Base-by-base conservation (phyloP, 2,888 invertebrate genomes). In the Lepidocyrtinus sp. region DNA sequence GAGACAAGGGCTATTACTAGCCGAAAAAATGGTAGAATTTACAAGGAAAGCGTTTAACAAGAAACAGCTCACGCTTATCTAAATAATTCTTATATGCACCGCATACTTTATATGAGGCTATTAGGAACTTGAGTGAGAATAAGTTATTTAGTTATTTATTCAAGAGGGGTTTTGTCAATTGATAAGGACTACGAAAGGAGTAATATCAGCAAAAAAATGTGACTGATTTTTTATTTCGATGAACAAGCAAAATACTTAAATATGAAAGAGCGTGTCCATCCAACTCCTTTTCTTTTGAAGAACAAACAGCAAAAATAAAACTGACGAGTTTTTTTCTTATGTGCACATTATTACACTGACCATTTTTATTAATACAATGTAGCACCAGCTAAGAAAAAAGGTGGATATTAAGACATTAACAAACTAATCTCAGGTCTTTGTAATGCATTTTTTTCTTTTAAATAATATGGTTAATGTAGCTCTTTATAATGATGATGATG, bases 401-500 rank as follows among this genome's bases (percentile, higher is more conserved):
- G 82, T 78, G 77, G 71, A 81, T 81, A 83, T 84, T 83, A 85
- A 85, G 84, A 85, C 85, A 84, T 84, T 84, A 84, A 83, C 83
- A 84, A 85, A 85, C 82, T 84, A 84, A 84, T 84, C 82, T 85
- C 81, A 80, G 77, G 79, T 80, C 80, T 83, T 79, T 73, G 69
- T 61, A 69, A 76, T 81, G 68, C n/a, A n/a, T n/a, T 81, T 76
- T 77, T 82, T 73, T 74, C 77, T 73, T 78, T 74, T 63, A 79
- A 79, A 79, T 74, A 79, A 74, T 73, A 78, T 79, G 79, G 73
- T 79, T 79, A 74, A 79, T 79, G 73, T 74, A 69, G 63, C 79
- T 74, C 79, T 73, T 79, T 74, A 74, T 72, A 73, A 79, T 55
- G 55, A 55, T 55, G 55, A 55, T 55, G 55, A 79, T 72, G 79